Conservation (phyloP, 2,797 vertebrate species). For the Acanthurus lineatus region DNA sequence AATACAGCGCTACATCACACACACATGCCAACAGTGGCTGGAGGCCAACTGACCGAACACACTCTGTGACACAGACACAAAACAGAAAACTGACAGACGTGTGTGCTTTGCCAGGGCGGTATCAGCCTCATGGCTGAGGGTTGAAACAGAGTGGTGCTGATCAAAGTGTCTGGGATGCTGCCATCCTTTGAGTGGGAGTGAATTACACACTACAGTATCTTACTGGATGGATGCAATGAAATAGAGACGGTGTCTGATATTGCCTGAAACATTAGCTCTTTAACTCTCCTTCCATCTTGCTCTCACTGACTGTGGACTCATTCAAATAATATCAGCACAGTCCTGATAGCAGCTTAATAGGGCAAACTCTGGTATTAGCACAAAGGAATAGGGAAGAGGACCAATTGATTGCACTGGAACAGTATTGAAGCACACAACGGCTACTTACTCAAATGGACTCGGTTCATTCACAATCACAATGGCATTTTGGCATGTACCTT, state of each 20-base stretch:
- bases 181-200: slow-evolving; percentile 73
- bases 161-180: slow-evolving; percentile 63
- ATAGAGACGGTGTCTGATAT: slow-evolving; percentile 78
- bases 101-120: slow-evolving; percentile 57
- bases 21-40: slow-evolving; percentile 36
- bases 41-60: slow-evolving; percentile 51
- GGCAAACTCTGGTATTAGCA: slow-evolving; percentile 86
- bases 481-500: slow-evolving; percentile 79
- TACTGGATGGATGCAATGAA: slow-evolving; percentile 72
- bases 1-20: slow-evolving; percentile 56
- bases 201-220: slow-evolving; percentile 65
- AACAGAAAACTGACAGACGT: slow-evolving; percentile 62
- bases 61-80: slow-evolving; percentile 64
- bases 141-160: slow-evolving; percentile 70
- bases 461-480: slow-evolving; percentile 79
- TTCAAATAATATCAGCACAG: slow-evolving; percentile 82
- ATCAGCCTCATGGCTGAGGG: slow-evolving; percentile 67
- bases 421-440: slow-evolving; percentile 78
- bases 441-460: slow-evolving; percentile 74
- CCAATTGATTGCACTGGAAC: slow-evolving; percentile 81
- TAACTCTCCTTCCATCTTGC: slow-evolving; percentile 68
- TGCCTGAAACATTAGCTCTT: slow-evolving; percentile 81
- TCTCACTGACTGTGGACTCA: slow-evolving; percentile 77
- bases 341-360: slow-evolving; percentile 87
- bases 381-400: slow-evolving; percentile 81